A percentile compares a stretch with the other conserved stretches of the same genome.
Evolutionary conservation across 2,797 vertebrate genomes (phyloP).

Genomic region (Morus bassanus): DNA sequence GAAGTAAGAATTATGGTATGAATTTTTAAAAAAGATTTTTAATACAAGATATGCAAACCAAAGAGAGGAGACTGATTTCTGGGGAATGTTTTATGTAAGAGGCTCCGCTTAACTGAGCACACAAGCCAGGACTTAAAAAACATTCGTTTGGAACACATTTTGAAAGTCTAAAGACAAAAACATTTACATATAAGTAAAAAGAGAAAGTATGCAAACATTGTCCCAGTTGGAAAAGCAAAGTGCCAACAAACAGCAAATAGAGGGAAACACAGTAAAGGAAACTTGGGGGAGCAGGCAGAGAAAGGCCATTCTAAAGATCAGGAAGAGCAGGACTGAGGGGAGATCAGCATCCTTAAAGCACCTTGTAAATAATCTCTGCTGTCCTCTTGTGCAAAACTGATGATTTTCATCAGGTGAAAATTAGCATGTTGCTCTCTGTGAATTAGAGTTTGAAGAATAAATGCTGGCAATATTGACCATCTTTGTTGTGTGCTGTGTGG

Average conservation of each 20-base stretch:
- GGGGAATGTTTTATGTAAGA: not conserved
- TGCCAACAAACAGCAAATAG: not conserved
- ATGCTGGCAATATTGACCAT: not conserved
- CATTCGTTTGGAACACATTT: not conserved
- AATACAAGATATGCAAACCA: not conserved
- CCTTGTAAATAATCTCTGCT: not conserved
- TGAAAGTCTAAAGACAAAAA: not conserved
- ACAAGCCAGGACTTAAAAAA: not conserved
- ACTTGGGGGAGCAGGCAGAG: not conserved
- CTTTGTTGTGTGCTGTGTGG: not conserved
- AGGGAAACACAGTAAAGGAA: not conserved
- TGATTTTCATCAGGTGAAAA: not conserved
- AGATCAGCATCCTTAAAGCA: not conserved
- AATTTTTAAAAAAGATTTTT: slow-evolving; percentile 6
- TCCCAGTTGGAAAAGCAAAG: not conserved
- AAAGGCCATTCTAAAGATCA: not conserved
- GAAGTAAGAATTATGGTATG: not conserved
- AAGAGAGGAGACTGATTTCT: not conserved
- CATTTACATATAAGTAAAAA: not conserved
- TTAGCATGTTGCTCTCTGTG: not conserved
- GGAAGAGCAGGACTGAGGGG: not conserved
- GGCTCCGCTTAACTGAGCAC: not conserved
- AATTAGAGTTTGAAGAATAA: not conserved
- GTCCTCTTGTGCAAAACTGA: not conserved
- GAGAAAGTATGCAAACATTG: not conserved